These are phyloP conservation scores for Peribatodes rhomboidaria DNA, from an alignment of 2,888 invertebrate genomes.

Conservation along the genomic window DNA sequence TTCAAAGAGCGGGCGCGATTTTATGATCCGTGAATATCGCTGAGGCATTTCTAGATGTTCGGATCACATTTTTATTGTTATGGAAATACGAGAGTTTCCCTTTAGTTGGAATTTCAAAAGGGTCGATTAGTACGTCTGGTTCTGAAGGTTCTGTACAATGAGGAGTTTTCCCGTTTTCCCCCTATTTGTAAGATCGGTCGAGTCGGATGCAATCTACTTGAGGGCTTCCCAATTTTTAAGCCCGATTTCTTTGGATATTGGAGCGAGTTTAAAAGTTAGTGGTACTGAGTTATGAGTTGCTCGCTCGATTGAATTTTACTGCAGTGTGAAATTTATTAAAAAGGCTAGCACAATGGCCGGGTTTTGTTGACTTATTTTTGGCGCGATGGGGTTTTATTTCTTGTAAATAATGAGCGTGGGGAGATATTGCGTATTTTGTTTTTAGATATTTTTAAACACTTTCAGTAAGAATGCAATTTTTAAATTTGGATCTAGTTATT, in stretches of 20 bases:
- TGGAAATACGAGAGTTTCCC: slow-evolving; percentile 84
- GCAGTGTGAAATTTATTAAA: slow-evolving; percentile 42
- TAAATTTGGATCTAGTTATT: too few relatives aligned
- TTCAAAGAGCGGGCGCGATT: slow-evolving; percentile 77
- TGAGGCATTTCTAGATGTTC: slow-evolving; percentile 85
- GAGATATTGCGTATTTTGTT: not conserved
- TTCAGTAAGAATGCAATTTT: too few relatives aligned
- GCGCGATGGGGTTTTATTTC: not conserved
- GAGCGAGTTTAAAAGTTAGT: slow-evolving; percentile 73
- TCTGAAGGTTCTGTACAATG: slow-evolving; percentile 84
- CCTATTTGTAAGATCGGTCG: slow-evolving; percentile 78
- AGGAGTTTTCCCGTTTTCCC: slow-evolving; percentile 67
- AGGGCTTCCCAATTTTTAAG: slow-evolving; percentile 71
- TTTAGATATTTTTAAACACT: too few relatives aligned
- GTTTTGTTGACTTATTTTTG: slow-evolving; percentile 6
- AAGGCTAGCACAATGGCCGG: slow-evolving; percentile 18
- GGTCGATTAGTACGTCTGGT: slow-evolving; percentile 86
- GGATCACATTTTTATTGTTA: slow-evolving; percentile 87
- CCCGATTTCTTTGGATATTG: slow-evolving; percentile 66
- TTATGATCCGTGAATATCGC: slow-evolving; percentile 87
- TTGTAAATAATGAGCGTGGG: not conserved
- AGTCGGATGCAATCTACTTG: slow-evolving; percentile 68
- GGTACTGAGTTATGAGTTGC: slow-evolving; percentile 73
- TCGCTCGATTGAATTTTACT: slow-evolving; percentile 71
- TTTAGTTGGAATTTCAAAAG: slow-evolving; percentile 86